Conservation (phyloP, 1,140 invertebrate species). For the Megalopta genalis region DNA sequence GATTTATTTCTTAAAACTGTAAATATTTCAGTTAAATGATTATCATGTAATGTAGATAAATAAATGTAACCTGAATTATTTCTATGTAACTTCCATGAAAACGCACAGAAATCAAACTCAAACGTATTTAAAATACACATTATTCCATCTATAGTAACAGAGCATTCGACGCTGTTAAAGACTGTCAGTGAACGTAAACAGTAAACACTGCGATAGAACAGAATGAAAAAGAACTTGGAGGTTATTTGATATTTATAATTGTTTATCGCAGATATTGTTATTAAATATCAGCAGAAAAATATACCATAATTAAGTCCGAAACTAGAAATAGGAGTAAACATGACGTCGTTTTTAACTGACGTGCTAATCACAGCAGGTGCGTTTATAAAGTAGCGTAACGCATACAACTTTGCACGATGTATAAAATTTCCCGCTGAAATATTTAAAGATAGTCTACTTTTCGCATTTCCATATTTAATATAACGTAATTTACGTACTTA, state of each 20-base stretch:
- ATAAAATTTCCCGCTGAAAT: constrained; percentile 9
- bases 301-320: neutral
- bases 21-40: no score
- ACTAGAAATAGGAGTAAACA: constrained; percentile 18
- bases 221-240: neutral
- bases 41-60: no score
- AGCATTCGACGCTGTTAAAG: no score
- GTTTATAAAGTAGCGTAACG: constrained; percentile 1
- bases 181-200: neutral
- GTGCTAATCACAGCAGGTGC: constrained; percentile 68
- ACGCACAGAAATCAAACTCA: no score
- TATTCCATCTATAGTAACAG: no score
- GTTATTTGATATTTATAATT: constrained; percentile 1
- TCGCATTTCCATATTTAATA: no score
- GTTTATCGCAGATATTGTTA: neutral
- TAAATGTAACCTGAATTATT: no score
- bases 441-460: neutral
- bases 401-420: neutral
- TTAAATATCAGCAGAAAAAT: neutral
- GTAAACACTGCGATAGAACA: neutral
- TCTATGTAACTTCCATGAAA: no score
- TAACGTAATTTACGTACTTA: no score
- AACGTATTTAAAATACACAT: no score
- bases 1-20: no score
- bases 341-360: constrained; percentile 71